phyloP scores from a whole-genome alignment of 1,140 invertebrate species.

The Tachypleus tridentatus region DNA sequence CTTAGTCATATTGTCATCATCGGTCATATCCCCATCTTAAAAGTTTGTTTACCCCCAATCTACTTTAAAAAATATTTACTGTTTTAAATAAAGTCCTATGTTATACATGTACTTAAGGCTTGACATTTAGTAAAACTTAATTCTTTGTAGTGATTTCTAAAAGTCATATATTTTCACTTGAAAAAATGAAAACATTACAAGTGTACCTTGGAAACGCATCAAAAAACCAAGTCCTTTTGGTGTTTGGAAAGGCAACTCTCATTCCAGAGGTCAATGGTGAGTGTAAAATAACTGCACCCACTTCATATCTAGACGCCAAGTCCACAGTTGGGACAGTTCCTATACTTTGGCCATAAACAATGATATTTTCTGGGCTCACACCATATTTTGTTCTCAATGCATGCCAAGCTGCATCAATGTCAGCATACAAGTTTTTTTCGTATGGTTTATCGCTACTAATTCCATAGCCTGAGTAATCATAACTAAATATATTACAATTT shows the following conservation, averaged over 20 bases:
- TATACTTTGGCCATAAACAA: conserved; percentile 96
- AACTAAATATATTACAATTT: conserved; percentile 98
- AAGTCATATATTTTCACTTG: too few species aligned
- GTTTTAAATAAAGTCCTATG: too few species aligned
- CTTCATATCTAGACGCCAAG: conserved; percentile 88
- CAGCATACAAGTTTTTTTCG: conserved; percentile 97
- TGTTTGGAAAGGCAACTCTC: conserved; percentile 95
- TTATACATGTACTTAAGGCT: too few species aligned
- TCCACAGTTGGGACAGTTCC: conserved; percentile 94
- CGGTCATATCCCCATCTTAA: too few species aligned
- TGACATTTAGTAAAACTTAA: too few species aligned
- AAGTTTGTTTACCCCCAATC: too few species aligned
- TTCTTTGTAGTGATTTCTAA: too few species aligned
- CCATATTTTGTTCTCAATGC: conserved; percentile 68
- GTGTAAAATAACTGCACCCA: conserved; percentile 95
- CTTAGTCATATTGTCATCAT: too few species aligned
- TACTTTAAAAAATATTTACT: too few species aligned
- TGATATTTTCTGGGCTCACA: conserved; percentile 94
- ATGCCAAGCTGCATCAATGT: conserved; percentile 97
- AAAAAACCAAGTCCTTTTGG: conserved; percentile 98
- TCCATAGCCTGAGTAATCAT: conserved; percentile 98
- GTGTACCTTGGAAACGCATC: conserved; percentile 94
- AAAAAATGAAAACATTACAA: too few species aligned
- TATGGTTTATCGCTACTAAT: conserved; percentile 90
- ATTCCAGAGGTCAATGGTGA: conserved; percentile 96